Evolutionary conservation across 2,888 invertebrate genomes (phyloP).

Genomic region (Catocala sponsa): DNA sequence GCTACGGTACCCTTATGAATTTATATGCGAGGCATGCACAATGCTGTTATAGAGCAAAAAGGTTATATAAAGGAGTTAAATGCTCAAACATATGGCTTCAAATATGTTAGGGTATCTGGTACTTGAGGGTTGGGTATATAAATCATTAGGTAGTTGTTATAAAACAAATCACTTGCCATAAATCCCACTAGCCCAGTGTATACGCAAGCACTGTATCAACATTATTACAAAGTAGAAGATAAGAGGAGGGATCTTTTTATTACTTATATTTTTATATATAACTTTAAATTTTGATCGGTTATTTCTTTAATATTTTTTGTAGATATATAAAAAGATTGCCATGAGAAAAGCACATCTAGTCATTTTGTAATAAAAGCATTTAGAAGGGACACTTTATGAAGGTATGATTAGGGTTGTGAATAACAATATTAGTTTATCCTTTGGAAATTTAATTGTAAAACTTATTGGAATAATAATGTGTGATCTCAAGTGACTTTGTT

Average conservation of each 20-base stretch:
- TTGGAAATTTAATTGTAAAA: conserved; percentile 66
- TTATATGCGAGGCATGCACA: conserved; percentile 13
- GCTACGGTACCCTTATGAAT: conserved; percentile 26
- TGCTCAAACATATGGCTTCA: conserved; percentile 35
- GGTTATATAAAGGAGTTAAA: conserved; percentile 17
- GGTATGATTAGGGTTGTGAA: conserved; percentile 86
- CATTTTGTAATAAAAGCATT: conserved; percentile 79
- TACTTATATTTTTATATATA: conserved; percentile 58
- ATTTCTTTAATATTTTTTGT: conserved; percentile 45
- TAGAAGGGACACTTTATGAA: conserved; percentile 65
- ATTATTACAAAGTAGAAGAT: conserved; percentile 52
- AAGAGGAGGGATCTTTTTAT: conserved; percentile 55
- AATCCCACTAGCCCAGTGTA: conserved; percentile 60
- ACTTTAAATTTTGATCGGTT: conserved; percentile 52
- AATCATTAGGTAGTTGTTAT: conserved; percentile 45
- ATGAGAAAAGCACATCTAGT: conserved; percentile 78
- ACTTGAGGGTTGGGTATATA: conserved; percentile 18
- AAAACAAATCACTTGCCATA: conserved; percentile 64
- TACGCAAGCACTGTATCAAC: conserved; percentile 43
- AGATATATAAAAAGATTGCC: conserved; percentile 67
- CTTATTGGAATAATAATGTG: conserved; percentile 66
- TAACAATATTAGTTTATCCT: conserved; percentile 80
- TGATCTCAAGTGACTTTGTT: conserved; percentile 80
- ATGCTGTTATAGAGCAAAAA: conserved; percentile 12
- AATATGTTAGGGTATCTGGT: conserved; percentile 29